Evolutionary conservation across 2,888 invertebrate genomes (phyloP), one percentile per base, ranked within the genome.

Genomic region (Poecilobothrus nobilitatus): DNA sequence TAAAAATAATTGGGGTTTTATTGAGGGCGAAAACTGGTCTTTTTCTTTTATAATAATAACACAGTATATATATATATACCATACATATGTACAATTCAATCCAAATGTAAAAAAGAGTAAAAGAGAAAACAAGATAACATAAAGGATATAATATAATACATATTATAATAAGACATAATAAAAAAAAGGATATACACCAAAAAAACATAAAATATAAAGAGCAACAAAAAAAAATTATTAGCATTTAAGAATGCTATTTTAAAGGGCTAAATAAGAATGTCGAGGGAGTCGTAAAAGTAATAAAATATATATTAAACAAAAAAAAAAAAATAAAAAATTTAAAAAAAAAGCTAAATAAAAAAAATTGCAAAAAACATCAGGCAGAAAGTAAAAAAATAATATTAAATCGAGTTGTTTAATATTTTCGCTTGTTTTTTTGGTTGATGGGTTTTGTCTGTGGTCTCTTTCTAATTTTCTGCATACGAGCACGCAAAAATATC

Each of bases 231-330:
- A 53, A 53, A 53, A 53, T 53, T 53, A 53, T 53, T 53, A 53
- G 53, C 53, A 53, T 53, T 53, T 53, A 53, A 53, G 53, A 53
- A 53, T 53, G 53, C 53, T 53, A 53, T 53, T 53, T 53, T 53
- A 53, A 27, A 53, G n/a, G 53, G 18, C 53, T 53, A 53, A 53
- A 53, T 53, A 53, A 53, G 53, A 53, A 53, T 53, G 53, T 53
- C 53, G 53, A 53, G 53, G 53, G 53, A 53, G 53, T 53, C 53
- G 6, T 53, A 53, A 53, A 53, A 53, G 18, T 53, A 53, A 53
- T 53, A 41, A 41, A 41, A 41, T 41, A 41, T 41, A 41, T 41
- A 41, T 41, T 41, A 41, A 41, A 41, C 5, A 5, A 27, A 41
- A 9, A 41, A 9, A 41, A 41, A 41, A 41, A 41, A 3, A n/a